A percentile compares a stretch with the other conserved stretches of the same genome.
Evolutionary conservation across 2,888 invertebrate species (phyloP).

Genomic region (Apotomis betuletana): DNA sequence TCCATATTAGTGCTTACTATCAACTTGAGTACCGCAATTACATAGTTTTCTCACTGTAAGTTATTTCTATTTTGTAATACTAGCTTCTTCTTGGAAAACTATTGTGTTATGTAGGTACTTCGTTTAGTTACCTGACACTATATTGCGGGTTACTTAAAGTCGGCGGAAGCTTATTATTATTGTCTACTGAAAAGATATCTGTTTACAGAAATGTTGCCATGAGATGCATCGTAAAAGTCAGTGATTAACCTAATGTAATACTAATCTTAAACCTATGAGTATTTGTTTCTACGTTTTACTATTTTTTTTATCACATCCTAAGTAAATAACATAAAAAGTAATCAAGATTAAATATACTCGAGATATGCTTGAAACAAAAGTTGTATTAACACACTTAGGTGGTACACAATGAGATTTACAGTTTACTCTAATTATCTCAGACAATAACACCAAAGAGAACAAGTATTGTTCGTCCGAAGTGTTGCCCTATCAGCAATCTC

Average conservation of each 20-base stretch:
- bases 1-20: constrained; percentile 25
- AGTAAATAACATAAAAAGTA: neutral
- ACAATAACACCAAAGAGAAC: constrained; percentile 29
- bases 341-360: neutral
- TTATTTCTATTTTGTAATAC: constrained; percentile 16
- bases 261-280: too few relatives aligned
- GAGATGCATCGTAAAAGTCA: too few relatives aligned
- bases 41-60: constrained; percentile 19
- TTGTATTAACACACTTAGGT: constrained; percentile 12
- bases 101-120: neutral
- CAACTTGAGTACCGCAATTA: constrained; percentile 6
- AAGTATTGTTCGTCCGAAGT: constrained; percentile 33
- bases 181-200: too few relatives aligned
- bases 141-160: too few relatives aligned
- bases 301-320: too few relatives aligned
- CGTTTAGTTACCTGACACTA: too few relatives aligned
- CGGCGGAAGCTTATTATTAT: too few relatives aligned
- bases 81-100: neutral
- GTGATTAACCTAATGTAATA: too few relatives aligned
- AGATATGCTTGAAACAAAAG: neutral
- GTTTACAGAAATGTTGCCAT: too few relatives aligned
- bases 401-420: constrained; percentile 13
- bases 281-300: too few relatives aligned
- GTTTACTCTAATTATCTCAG: constrained; percentile 28
- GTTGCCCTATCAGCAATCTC: constrained; percentile 31